Evolutionary conservation across 1,140 invertebrate genomes (phyloP), one percentile per base, ranked within the genome.

Genomic region (Caenorhabditis tropicalis): DNA sequence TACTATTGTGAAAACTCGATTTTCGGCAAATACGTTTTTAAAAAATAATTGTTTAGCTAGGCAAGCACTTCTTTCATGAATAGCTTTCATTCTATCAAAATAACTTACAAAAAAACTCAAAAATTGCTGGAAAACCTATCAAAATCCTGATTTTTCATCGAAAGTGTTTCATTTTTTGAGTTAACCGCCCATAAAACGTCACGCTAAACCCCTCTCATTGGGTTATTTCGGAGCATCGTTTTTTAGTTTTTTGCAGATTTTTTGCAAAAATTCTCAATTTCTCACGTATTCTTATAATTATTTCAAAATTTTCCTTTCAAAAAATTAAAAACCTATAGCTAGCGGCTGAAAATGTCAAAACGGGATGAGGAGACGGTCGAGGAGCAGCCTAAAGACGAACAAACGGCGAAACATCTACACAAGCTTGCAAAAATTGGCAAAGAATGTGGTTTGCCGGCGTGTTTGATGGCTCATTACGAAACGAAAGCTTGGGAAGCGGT

Each of bases 361-460:
- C 24, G 10, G 0, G 15, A 65, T 19, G 58, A 65, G 2, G 36
- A 74, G 12, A 5, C 29, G 21, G 36, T 33, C 0, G 21, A 21
- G 10, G 29, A 74, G 24, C 36, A 46, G 9, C 27, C 27, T 0
- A 74, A 43, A 74, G 65, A 74, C 36, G 65, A 74, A 15, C 65
- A 74, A 46, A 74, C 65, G n/a, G 65, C 65, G n/a, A 74, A 74
- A 74, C 24, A 24, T 46, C 36, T 74, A 4, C 65, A 74, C 36
- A 74, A 74, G 24, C 33, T 74, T 21, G 65, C 65, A 10, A 36
- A 74, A 12, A 74, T 10, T 43, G 65, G 65, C 7, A 74, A 74
- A 74, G 36, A 74, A 0, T 6, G 36, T 21, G 36, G 36, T 43
- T 15, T 74, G 16, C 65, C 65, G 19, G 36, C 12, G 0, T 43